phyloP scores from a whole-genome alignment of 2,888 invertebrate genomes.

The Seira sanloemensis region DNA sequence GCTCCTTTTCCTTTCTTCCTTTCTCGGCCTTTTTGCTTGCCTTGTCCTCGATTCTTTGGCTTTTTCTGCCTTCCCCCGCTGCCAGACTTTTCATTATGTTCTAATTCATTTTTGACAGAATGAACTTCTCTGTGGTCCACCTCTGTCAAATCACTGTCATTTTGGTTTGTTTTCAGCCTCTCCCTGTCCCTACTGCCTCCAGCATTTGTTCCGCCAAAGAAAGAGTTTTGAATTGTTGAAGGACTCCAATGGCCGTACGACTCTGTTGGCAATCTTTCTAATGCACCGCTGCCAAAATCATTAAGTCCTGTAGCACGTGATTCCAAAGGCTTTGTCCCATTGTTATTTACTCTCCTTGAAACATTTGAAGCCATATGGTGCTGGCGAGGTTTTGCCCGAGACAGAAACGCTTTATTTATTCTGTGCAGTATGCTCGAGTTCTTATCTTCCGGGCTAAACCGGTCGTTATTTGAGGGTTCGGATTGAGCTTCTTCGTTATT shows the following conservation, averaged over 20 bases:
- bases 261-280: conserved; percentile 32
- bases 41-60: conserved; percentile 13
- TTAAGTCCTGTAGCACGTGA: conserved; percentile 22
- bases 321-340: conserved; percentile 18
- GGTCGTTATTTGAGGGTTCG: not conserved
- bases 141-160: conserved; percentile 57
- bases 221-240: not conserved
- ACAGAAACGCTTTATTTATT: conserved; percentile 69
- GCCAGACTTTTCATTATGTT: conserved; percentile 30
- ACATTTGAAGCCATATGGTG: conserved; percentile 43
- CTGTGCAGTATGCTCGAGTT: conserved; percentile 67
- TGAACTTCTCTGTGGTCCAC: conserved; percentile 43
- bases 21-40: conserved; percentile 17
- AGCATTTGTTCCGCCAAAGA: conserved; percentile 8
- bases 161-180: conserved; percentile 34
- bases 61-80: conserved; percentile 33
- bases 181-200: not conserved
- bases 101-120: conserved; percentile 33
- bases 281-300: conserved; percentile 27
- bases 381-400: conserved; percentile 42
- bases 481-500: not conserved
- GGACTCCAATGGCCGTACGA: conserved; percentile 27
- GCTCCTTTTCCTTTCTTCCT: conserved; percentile 40
- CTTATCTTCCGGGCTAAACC: conserved; percentile 26
- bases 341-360: conserved; percentile 26